phyloP scores from a whole-genome alignment of 1,140 invertebrate genomes.

The Octopus sinensis region DNA sequence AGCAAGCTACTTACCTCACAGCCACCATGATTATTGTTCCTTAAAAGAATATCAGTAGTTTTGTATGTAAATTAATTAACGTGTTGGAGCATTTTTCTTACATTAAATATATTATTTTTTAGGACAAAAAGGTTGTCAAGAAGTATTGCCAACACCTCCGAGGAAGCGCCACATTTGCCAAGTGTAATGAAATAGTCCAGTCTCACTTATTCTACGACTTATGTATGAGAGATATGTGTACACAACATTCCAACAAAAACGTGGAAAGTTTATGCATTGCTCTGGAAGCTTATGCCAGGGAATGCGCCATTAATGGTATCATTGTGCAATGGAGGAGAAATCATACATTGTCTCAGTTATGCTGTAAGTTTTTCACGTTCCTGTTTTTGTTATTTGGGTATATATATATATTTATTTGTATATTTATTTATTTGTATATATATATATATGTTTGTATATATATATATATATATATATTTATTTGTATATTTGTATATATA shows the following conservation, averaged over 20 bases:
- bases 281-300: conserved; percentile 81
- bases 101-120: neutral
- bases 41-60: no score
- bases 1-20: no score
- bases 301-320: conserved; percentile 68
- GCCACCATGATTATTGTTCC: no score
- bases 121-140: neutral
- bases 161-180: neutral
- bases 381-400: no score
- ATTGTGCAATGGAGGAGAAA: conserved; percentile 73
- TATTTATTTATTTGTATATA: no score
- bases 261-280: conserved; percentile 82
- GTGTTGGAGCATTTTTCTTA: no score
- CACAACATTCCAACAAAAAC: neutral
- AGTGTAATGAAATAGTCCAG: neutral
- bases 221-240: conserved; percentile 10
- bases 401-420: no score
- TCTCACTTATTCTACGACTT: neutral
- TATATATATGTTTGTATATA: no score
- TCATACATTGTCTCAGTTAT: neutral
- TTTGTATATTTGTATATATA: no score
- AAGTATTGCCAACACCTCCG: neutral
- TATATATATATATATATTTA: no score
- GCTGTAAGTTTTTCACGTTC: neutral
- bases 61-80: no score